A percentile compares a stretch with the other conserved stretches of the same genome.
Conservation (phyloP, 2,888 invertebrate genomes). For the Timandra comae region DNA sequence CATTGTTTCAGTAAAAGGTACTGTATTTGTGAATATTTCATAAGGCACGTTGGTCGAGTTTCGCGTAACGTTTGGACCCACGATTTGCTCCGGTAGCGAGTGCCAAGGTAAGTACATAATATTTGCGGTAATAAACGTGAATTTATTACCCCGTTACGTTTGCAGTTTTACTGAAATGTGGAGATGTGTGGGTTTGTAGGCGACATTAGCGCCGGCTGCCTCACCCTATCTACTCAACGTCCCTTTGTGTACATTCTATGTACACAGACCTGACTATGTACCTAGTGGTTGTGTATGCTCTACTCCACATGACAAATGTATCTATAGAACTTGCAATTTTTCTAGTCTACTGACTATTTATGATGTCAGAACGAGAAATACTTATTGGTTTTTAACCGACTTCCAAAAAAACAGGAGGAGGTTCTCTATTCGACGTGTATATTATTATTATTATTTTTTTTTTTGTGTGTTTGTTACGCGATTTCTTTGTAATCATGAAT, state of each 20-base stretch:
- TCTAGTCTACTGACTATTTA: too few species aligned
- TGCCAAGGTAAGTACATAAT: constrained; percentile 56
- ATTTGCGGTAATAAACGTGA: constrained; percentile 71
- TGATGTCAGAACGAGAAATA: too few species aligned
- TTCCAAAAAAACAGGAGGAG: too few species aligned
- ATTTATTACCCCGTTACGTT: constrained; percentile 71
- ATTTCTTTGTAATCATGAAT: too few species aligned
- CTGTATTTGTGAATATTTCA: constrained; percentile 60
- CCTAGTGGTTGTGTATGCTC: too few species aligned
- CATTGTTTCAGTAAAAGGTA: constrained; percentile 49
- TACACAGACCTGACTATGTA: too few species aligned
- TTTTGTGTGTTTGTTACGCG: too few species aligned
- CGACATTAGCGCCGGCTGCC: constrained; percentile 54
- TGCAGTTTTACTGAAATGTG: constrained; percentile 70
- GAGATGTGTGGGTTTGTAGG: constrained; percentile 51
- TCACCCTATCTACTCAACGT: constrained; percentile 28
- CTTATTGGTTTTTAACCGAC: too few species aligned
- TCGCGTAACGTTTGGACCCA: constrained; percentile 44
- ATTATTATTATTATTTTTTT: too few species aligned
- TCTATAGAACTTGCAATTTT: too few species aligned
- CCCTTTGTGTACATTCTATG: constrained; percentile 24
- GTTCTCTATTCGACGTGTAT: too few species aligned
- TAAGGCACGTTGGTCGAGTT: constrained; percentile 48
- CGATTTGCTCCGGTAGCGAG: constrained; percentile 64
- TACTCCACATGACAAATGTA: too few species aligned